phyloP scores from a whole-genome alignment of 2,113 vertebrate species.

The Noturus placidus region DNA sequence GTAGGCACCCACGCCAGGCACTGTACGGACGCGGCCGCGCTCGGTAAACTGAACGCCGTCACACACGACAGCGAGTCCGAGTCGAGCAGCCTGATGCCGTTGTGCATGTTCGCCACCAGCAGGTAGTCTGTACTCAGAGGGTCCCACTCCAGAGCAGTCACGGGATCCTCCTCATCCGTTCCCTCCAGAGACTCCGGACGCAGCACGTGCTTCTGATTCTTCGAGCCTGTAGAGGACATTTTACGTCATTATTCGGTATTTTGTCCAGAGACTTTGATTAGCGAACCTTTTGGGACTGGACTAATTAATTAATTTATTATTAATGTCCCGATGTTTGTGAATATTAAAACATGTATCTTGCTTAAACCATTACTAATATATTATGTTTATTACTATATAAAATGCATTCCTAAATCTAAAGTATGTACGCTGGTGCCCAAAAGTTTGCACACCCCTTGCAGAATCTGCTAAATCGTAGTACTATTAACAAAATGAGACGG shows the following conservation, averaged over 20 bases:
- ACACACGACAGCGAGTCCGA: conserved; percentile 87
- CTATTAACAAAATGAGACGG: too few species aligned
- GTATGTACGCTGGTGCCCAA: too few species aligned
- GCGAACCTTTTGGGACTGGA: not conserved
- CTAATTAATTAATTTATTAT: too few species aligned
- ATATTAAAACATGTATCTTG: not conserved
- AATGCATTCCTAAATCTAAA: not conserved
- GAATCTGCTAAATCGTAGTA: too few species aligned
- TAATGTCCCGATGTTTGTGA: not conserved
- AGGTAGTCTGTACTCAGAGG: conserved; percentile 90
- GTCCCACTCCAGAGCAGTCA: conserved; percentile 96
- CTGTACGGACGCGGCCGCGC: conserved; percentile 85
- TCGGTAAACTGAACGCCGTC: conserved; percentile 87
- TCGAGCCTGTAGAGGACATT: conserved; percentile 74
- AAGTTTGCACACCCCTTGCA: too few species aligned
- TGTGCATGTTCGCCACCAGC: conserved; percentile 91
- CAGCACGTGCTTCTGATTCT: conserved; percentile 91
- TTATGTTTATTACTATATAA: not conserved
- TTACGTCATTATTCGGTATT: not conserved
- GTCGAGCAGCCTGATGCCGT: conserved; percentile 90
- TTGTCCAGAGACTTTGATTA: not conserved
- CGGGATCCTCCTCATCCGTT: conserved; percentile 92
- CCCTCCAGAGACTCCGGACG: conserved; percentile 91
- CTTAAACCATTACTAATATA: not conserved
- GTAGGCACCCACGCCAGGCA: conserved; percentile 95